Evolutionary conservation across 2,888 invertebrate genomes (phyloP).

Genomic region (Choristoneura rosaceana): DNA sequence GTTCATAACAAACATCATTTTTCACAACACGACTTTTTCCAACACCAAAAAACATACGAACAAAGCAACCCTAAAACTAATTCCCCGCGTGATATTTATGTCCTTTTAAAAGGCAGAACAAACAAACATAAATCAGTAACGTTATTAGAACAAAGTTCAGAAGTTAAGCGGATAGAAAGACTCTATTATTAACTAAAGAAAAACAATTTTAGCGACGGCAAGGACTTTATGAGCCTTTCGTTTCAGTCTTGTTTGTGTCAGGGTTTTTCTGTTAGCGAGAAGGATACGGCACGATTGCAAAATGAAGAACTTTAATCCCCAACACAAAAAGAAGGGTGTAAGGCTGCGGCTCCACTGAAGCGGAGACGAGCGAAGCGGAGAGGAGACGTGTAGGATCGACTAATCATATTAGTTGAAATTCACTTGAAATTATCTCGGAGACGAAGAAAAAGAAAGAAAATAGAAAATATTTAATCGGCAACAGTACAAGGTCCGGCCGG

Average conservation of each 20-base stretch:
- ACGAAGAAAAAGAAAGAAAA: too few species aligned
- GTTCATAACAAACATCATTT: too few species aligned
- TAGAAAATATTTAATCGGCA: too few species aligned
- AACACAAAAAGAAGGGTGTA: too few species aligned
- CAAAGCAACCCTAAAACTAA: conserved; percentile 30
- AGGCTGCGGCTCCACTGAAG: too few species aligned
- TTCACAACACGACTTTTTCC: too few species aligned
- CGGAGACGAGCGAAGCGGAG: too few species aligned
- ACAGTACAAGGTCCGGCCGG: too few species aligned
- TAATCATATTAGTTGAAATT: too few species aligned
- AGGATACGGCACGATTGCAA: not conserved
- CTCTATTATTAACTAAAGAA: conserved; percentile 30
- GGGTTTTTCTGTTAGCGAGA: not conserved
- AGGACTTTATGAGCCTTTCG: conserved; percentile 12
- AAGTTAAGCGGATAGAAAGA: conserved; percentile 30
- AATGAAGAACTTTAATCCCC: too few species aligned
- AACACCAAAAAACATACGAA: not conserved
- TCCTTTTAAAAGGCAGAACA: conserved; percentile 31
- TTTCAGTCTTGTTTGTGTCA: conserved; percentile 8
- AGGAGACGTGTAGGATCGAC: too few species aligned
- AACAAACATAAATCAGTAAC: conserved; percentile 36
- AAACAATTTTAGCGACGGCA: conserved; percentile 14
- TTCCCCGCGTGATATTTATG: conserved; percentile 30
- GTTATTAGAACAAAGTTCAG: conserved; percentile 33
- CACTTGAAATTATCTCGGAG: too few species aligned